Conservation (phyloP, 2,113 vertebrate genomes). For the Columba livia region DNA sequence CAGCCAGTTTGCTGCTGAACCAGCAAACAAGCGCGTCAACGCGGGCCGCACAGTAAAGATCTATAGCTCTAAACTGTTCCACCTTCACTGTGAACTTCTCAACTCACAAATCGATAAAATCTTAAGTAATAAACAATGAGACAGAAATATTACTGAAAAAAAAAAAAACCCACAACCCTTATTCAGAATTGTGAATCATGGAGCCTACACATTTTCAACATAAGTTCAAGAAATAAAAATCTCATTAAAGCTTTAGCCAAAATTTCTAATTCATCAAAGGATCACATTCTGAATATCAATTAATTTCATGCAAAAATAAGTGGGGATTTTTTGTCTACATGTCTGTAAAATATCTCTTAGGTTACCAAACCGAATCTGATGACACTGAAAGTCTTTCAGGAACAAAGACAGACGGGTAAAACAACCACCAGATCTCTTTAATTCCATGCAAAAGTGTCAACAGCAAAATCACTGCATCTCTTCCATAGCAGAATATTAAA, state of each 20-base stretch:
- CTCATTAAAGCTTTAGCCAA: conserved; percentile 62
- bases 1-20: not conserved
- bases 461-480: conserved; percentile 67
- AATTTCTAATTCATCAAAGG: conserved; percentile 64
- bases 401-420: conserved; percentile 61
- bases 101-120: not conserved
- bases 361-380: conserved; percentile 61
- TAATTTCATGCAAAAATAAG: conserved; percentile 33
- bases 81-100: conserved; percentile 2
- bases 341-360: conserved; percentile 56
- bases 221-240: conserved; percentile 51
- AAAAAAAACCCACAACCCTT: not conserved
- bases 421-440: conserved; percentile 62
- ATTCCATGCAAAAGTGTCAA: conserved; percentile 70
- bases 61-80: not conserved
- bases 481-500: conserved; percentile 65
- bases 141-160: not conserved
- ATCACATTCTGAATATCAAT: conserved; percentile 56
- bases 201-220: not conserved
- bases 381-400: conserved; percentile 68
- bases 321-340: not conserved
- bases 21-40: not conserved
- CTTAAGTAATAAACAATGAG: not conserved
- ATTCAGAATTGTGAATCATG: not conserved
- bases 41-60: not conserved